phyloP scores from a whole-genome alignment of 53 echinoderm and acorn worm genomes.

The Patiria pectinifera region DNA sequence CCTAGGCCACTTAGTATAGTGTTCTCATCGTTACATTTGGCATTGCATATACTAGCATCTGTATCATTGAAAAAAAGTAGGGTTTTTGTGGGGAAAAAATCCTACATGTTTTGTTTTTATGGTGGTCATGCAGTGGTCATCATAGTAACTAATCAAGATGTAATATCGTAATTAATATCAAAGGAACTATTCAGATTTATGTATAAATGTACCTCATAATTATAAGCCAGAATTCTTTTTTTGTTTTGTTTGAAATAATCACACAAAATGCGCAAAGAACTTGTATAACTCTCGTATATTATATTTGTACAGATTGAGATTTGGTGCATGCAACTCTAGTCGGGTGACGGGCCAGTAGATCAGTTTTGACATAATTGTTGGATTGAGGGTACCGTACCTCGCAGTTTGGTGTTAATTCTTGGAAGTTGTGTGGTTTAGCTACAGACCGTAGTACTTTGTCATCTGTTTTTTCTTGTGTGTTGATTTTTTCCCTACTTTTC shows the following conservation, averaged over 20 bases:
- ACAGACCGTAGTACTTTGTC: constrained; percentile 6
- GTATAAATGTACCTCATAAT: constrained; percentile 31
- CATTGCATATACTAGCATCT: background rate
- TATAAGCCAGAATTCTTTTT: constrained; percentile 6
- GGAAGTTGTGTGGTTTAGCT: background rate
- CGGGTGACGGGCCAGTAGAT: constrained; percentile 32
- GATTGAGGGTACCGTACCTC: background rate
- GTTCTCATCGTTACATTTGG: background rate
- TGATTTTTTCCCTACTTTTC: background rate
- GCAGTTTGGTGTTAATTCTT: background rate
- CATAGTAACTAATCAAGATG: constrained; percentile 61
- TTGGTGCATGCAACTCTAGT: constrained; percentile 32
- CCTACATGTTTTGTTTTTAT: constrained; percentile 21
- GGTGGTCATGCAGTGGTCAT: constrained; percentile 10
- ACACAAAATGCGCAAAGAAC: constrained; percentile 3
- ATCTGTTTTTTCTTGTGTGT: background rate
- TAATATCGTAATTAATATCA: background rate
- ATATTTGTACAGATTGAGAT: constrained; percentile 4
- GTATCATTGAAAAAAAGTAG: constrained; percentile 26
- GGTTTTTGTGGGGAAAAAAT: constrained; percentile 14
- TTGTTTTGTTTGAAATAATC: background rate
- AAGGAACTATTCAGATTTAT: constrained; percentile 25
- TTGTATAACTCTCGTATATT: background rate
- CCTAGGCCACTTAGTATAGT: background rate
- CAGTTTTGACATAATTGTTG: background rate